phyloP scores from a whole-genome alignment of 2,113 vertebrate species.

The Scatophagus argus region DNA sequence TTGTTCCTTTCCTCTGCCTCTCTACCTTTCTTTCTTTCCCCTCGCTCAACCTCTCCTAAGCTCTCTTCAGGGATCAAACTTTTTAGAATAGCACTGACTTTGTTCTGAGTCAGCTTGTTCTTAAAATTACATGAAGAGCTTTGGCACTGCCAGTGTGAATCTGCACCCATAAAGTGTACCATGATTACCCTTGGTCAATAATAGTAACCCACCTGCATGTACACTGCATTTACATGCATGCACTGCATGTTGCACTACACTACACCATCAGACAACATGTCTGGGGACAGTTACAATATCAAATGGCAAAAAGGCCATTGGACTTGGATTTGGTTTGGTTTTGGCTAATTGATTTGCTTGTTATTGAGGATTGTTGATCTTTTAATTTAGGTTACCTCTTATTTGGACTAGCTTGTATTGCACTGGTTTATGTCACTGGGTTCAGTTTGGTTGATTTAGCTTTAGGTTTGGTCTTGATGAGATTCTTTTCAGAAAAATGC shows the following conservation, averaged over 20 bases:
- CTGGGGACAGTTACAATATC: background rate
- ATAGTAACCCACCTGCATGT: background rate
- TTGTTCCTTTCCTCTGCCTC: slow-evolving; percentile 55
- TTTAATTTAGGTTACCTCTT: background rate
- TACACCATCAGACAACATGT: background rate
- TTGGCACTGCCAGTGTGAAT: background rate
- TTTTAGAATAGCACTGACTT: slow-evolving; percentile 52
- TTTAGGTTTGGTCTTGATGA: background rate
- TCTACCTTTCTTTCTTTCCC: slow-evolving; percentile 51
- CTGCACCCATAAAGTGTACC: background rate
- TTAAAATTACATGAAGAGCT: slow-evolving; percentile 36
- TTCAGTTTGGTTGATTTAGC: background rate
- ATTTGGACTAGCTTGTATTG: background rate
- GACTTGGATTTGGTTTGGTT: background rate
- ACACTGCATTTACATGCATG: background rate
- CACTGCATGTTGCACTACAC: background rate
- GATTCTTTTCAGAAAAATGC: too few species aligned
- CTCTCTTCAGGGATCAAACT: slow-evolving; percentile 60
- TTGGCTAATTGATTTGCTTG: background rate
- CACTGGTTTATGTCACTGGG: background rate
- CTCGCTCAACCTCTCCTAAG: slow-evolving; percentile 59
- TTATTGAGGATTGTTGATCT: background rate
- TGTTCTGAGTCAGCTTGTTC: slow-evolving; percentile 54
- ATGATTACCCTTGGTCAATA: slow-evolving; percentile 6
- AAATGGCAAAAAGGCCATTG: too few species aligned